Evolutionary conservation across 2,888 invertebrate genomes (phyloP).

Genomic region (Eurytoma adleriae): DNA sequence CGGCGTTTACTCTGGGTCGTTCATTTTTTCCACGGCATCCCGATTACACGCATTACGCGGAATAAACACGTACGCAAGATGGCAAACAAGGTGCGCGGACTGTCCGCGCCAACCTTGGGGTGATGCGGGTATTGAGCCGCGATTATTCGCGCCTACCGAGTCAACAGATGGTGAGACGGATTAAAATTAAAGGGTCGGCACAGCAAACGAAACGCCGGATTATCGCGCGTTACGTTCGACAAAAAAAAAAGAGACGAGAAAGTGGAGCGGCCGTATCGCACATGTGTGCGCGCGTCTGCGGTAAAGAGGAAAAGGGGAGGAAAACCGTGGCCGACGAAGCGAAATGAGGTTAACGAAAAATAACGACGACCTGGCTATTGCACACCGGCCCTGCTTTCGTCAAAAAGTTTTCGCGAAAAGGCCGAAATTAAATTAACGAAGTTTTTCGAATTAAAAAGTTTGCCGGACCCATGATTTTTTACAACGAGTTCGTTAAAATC

Average conservation of each 20-base stretch:
- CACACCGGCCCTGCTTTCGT: no score
- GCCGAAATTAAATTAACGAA: no score
- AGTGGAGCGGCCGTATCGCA: not conserved
- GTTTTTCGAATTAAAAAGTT: no score
- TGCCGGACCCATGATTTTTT: no score
- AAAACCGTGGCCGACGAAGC: no score
- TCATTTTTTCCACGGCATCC: constrained; percentile 12
- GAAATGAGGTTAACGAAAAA: no score
- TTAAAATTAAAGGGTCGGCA: constrained; percentile 37
- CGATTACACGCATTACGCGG: constrained; percentile 3
- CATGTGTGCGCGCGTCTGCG: not conserved
- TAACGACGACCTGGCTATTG: no score
- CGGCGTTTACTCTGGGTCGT: not conserved
- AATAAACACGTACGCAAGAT: not conserved
- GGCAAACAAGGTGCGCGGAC: not conserved
- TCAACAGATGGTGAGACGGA: constrained; percentile 36
- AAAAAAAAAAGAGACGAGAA: not conserved
- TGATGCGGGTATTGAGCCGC: not conserved
- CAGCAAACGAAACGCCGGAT: constrained; percentile 23
- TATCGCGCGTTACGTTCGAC: constrained; percentile 2
- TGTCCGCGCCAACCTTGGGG: not conserved
- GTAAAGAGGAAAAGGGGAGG: not conserved
- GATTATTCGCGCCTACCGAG: not conserved
- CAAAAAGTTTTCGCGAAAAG: no score
- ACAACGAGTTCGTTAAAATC: no score